Evolutionary conservation across 2,113 vertebrate species (phyloP).

Genomic region (Copsychus sechellarum): DNA sequence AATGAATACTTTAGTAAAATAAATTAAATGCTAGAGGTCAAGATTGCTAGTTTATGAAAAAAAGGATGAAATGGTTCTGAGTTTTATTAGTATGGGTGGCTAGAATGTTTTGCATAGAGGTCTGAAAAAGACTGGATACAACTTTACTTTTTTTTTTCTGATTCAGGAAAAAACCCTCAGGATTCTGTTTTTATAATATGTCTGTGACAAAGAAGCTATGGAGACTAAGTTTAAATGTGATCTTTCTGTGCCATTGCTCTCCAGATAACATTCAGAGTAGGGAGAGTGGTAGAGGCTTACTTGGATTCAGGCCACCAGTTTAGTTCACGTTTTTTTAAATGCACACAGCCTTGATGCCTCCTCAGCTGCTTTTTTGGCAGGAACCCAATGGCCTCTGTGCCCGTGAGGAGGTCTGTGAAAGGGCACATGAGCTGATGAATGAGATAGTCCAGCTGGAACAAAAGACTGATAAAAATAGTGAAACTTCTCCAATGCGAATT

Average conservation of each 20-base stretch:
- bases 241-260: neutral
- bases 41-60: neutral
- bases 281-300: neutral
- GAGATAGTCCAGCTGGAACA: neutral
- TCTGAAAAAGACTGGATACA: neutral
- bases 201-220: neutral
- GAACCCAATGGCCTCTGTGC: neutral
- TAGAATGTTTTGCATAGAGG: neutral
- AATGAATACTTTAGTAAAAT: constrained; percentile 15
- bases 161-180: neutral
- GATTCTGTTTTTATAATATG: neutral
- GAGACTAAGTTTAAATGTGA: neutral
- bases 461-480: neutral
- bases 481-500: neutral
- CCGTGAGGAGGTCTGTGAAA: rapidly evolving
- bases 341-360: neutral
- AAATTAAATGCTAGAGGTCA: constrained; percentile 1
- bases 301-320: neutral
- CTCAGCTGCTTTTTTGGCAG: neutral
- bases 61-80: neutral
- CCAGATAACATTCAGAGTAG: neutral
- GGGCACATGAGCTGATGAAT: neutral
- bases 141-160: neutral
- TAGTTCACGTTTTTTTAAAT: neutral
- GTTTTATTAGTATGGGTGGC: neutral